Evolutionary conservation across 2,113 vertebrate genomes (phyloP).

Genomic region (Ptilorrhoa leucosticta): DNA sequence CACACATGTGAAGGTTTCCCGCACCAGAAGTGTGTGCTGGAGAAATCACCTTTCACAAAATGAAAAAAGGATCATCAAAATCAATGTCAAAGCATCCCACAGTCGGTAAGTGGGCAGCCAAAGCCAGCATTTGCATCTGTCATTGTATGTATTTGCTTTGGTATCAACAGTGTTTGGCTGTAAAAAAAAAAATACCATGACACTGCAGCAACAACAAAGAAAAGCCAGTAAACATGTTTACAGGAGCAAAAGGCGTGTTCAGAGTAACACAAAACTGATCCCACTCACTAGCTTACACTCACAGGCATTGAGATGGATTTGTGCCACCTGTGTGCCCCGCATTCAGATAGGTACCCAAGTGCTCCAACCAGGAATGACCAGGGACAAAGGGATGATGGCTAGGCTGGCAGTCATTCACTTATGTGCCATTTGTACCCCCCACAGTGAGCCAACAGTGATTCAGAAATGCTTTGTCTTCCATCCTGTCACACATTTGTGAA

Average conservation of each 20-base stretch:
- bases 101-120: neutral
- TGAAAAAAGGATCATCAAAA: neutral
- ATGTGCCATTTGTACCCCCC: accelerated
- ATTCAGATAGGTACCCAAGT: neutral
- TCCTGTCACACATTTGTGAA: neutral
- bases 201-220: neutral
- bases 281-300: neutral
- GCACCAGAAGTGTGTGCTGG: neutral
- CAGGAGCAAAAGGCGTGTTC: neutral
- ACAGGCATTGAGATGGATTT: neutral
- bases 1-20: neutral
- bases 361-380: neutral
- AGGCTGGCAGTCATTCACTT: neutral
- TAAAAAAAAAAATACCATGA: neutral
- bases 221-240: neutral
- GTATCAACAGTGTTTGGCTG: accelerated
- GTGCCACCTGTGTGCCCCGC: neutral
- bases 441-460: neutral
- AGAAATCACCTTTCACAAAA: neutral
- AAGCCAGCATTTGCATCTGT: neutral
- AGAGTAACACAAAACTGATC: neutral
- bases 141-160: neutral
- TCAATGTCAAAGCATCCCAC: neutral
- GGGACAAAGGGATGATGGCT: neutral
- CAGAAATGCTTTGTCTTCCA: neutral